Conservation (phyloP, 2,888 invertebrate genomes). For the Dioctria rufipes region DNA sequence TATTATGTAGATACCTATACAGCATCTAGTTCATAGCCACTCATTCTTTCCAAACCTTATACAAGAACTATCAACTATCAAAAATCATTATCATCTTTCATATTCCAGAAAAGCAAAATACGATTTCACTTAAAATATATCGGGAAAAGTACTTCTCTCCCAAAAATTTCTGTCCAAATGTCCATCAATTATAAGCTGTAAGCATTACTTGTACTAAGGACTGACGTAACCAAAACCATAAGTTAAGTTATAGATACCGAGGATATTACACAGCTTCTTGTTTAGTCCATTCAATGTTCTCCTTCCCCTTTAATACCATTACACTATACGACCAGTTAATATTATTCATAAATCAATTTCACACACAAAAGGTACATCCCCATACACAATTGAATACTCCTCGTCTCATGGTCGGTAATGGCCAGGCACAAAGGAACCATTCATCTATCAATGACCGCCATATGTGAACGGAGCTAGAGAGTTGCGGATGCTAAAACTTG, state of each 20-base stretch:
- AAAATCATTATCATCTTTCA: no score
- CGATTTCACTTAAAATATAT: no score
- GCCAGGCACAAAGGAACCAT: neutral
- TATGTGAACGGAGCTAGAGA: neutral
- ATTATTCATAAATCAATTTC: conserved; percentile 42
- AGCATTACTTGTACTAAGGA: neutral
- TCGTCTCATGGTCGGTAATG: neutral
- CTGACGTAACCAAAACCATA: conserved; percentile 27
- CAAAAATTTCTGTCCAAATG: conserved; percentile 12
- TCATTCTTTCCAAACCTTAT: no score
- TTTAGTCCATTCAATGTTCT: neutral
- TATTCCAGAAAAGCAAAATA: no score
- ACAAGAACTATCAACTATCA: no score
- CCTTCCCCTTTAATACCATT: no score
- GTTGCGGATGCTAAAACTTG: conserved; percentile 26
- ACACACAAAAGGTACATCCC: conserved; percentile 27
- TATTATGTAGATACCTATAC: no score
- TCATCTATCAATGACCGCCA: conserved; percentile 47
- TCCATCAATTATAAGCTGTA: conserved; percentile 20
- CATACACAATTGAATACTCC: conserved; percentile 7
- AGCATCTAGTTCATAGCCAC: no score
- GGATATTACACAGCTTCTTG: neutral
- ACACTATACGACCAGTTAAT: neutral
- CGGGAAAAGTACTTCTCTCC: no score
- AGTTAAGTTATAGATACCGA: conserved; percentile 1